These are phyloP conservation scores for Trissolcus brochymenae DNA, from an alignment of 2,888 invertebrate species.

Conservation along the genomic window DNA sequence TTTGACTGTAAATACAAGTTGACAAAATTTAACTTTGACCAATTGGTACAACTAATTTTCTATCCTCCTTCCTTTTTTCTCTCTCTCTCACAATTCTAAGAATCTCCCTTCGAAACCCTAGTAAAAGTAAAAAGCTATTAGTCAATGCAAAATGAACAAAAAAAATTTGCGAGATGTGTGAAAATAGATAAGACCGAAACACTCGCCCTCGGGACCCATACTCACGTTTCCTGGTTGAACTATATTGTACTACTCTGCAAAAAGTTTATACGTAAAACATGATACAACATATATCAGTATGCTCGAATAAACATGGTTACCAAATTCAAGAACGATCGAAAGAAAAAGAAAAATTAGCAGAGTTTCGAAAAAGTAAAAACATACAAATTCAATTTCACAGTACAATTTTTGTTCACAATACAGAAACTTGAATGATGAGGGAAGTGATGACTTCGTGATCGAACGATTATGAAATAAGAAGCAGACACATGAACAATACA, in stretches of 20 bases:
- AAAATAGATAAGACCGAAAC: background rate
- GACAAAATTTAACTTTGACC: background rate
- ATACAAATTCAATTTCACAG: slow-evolving; percentile 49
- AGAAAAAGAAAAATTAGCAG: background rate
- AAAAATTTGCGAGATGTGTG: background rate
- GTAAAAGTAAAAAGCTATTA: slow-evolving; percentile 76
- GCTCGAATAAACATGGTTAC: too few relatives aligned
- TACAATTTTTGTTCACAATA: slow-evolving; percentile 31
- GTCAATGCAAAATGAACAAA: slow-evolving; percentile 69
- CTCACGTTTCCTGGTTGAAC: slow-evolving; percentile 61
- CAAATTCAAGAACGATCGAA: background rate
- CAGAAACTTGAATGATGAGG: too few relatives aligned
- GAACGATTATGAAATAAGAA: too few relatives aligned
- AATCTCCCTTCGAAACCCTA: slow-evolving; percentile 65
- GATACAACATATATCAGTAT: slow-evolving; percentile 9
- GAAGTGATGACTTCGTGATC: too few relatives aligned
- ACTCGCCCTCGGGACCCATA: slow-evolving; percentile 54
- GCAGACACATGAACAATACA: too few relatives aligned
- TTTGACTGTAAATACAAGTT: too few relatives aligned
- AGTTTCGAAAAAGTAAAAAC: background rate
- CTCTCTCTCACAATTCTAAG: slow-evolving; percentile 13
- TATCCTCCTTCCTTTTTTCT: slow-evolving; percentile 69
- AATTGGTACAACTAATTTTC: background rate
- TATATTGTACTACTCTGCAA: too few relatives aligned
- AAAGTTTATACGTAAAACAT: slow-evolving; percentile 23